Percentiles rank a stretch among this genome's conserved stretches.
Conservation (phyloP, 2,888 invertebrate genomes). For the Oxycera nigricornis region DNA sequence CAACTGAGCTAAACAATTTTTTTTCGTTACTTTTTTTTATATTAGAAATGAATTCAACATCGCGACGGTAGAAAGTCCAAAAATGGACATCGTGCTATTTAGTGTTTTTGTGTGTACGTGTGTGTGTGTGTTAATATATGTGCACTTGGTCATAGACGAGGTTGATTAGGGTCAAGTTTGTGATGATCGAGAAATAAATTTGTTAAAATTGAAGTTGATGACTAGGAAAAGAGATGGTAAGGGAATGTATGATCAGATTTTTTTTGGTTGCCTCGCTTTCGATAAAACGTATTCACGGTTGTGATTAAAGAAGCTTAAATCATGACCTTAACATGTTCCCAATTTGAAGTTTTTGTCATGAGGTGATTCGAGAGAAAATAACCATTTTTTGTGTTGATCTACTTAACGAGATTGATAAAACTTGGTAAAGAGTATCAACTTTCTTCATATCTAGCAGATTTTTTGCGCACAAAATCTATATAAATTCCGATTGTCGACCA, state of each 20-base stretch:
- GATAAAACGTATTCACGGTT: not conserved
- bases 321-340: not conserved
- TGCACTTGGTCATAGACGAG: too few relatives aligned
- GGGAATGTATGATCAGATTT: not conserved
- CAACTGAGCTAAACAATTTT: slow-evolving; percentile 5
- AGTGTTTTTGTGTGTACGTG: not conserved
- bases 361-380: not conserved
- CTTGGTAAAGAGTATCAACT: too few relatives aligned
- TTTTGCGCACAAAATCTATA: too few relatives aligned
- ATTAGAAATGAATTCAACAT: not conserved
- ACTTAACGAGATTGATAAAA: too few relatives aligned
- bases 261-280: too few relatives aligned
- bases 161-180: slow-evolving; percentile 22
- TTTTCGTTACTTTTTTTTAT: not conserved
- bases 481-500: too few relatives aligned
- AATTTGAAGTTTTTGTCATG: not conserved
- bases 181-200: not conserved
- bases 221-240: not conserved
- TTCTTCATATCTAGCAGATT: too few relatives aligned
- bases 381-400: too few relatives aligned
- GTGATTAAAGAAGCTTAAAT: not conserved
- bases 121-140: not conserved
- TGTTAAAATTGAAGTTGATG: not conserved
- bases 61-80: slow-evolving; percentile 6
- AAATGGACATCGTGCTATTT: slow-evolving; percentile 5